Conservation (phyloP, 2,113 vertebrate genomes). For the Crotalus tigris region DNA sequence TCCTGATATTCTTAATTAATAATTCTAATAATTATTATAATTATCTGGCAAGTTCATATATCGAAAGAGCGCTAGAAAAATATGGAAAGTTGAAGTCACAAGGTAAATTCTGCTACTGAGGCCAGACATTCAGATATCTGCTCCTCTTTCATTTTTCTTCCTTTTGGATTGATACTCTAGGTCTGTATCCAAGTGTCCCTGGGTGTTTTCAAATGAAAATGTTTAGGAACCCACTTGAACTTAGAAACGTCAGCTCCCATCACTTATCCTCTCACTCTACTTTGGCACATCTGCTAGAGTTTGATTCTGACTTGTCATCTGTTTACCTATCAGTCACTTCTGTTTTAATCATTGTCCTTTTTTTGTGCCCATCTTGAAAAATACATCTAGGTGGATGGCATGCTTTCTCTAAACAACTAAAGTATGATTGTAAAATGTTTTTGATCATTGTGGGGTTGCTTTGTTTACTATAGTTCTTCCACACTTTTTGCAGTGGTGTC, state of each 20-base stretch:
- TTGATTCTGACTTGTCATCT: background rate
- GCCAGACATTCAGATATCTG: background rate
- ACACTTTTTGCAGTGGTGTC: background rate
- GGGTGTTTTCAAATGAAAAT: background rate
- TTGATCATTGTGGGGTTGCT: background rate
- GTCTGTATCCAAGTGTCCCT: background rate
- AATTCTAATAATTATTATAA: no score
- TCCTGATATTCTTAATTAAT: background rate
- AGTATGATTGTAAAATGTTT: background rate
- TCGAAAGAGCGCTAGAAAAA: background rate
- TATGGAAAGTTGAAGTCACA: fast-evolving
- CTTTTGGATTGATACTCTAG: background rate
- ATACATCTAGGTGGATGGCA: background rate
- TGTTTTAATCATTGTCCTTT: background rate
- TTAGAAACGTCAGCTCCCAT: background rate
- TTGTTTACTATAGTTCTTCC: background rate
- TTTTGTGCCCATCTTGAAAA: background rate
- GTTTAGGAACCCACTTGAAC: background rate
- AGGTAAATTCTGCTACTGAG: fast-evolving
- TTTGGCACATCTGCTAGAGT: background rate
- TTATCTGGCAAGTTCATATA: background rate
- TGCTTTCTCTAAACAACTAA: background rate
- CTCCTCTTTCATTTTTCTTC: background rate
- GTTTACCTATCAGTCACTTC: background rate
- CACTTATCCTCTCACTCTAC: background rate